Conservation (phyloP, 2,797 vertebrate genomes). For the Melanotaenia maccullochi region DNA sequence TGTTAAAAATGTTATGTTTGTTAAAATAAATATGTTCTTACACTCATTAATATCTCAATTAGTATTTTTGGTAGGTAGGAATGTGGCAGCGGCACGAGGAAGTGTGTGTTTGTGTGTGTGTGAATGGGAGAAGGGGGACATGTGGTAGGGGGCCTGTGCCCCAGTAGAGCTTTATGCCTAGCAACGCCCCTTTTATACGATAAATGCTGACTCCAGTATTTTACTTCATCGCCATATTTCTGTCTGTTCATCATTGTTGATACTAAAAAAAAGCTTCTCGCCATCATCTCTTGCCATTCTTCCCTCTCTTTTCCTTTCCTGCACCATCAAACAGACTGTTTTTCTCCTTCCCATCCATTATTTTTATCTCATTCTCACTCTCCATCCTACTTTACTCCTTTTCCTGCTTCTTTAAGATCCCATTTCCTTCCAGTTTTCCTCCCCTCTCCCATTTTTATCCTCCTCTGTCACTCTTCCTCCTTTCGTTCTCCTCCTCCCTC, state of each 20-base stretch:
- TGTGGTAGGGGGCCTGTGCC: too few species aligned
- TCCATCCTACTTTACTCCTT: background rate
- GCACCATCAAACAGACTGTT: background rate
- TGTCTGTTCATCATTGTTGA: slow-evolving; percentile 10
- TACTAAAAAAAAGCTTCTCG: too few species aligned
- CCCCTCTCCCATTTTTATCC: background rate
- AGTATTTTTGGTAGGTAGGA: too few species aligned
- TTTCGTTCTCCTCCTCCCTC: slow-evolving; percentile 61
- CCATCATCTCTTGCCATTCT: too few species aligned
- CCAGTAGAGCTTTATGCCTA: too few species aligned
- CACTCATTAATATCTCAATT: too few species aligned
- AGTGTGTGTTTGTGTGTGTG: too few species aligned
- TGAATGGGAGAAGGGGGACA: too few species aligned
- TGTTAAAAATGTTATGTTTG: too few species aligned
- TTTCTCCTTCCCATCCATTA: background rate
- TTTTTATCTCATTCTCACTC: background rate
- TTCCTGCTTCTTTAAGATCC: background rate
- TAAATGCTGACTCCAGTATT: slow-evolving; percentile 10
- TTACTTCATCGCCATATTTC: background rate
- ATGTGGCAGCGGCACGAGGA: too few species aligned
- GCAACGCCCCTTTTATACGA: too few species aligned
- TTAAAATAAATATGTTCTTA: too few species aligned
- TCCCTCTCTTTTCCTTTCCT: background rate
- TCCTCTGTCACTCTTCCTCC: slow-evolving; percentile 31
- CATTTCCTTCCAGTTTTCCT: background rate